These are phyloP conservation scores for Petrolisthes cinctipes DNA, from an alignment of 2,888 invertebrate species.

Conservation along the genomic window DNA sequence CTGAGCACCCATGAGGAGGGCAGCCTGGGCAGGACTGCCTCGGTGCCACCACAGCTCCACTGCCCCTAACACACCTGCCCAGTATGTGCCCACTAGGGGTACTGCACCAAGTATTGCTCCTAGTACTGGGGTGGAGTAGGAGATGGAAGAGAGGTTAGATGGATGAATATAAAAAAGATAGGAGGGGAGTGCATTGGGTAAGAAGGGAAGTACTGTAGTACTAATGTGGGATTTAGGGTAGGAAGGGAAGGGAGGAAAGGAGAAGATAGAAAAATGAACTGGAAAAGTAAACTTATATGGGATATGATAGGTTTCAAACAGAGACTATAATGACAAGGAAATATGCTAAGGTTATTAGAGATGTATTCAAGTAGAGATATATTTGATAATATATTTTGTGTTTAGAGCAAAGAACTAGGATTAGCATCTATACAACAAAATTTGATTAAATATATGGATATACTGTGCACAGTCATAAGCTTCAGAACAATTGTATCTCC, in stretches of 20 bases:
- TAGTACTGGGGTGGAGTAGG: slow-evolving; percentile 75
- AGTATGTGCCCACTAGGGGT: slow-evolving; percentile 90
- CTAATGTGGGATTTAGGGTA: background rate
- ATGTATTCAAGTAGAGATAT: too few relatives aligned
- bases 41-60: slow-evolving; percentile 95
- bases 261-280: background rate
- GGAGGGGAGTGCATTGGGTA: background rate
- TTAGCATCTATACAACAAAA: too few relatives aligned
- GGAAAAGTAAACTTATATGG: too few relatives aligned
- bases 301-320: too few relatives aligned
- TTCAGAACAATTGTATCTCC: too few relatives aligned
- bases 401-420: too few relatives aligned
- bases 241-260: background rate
- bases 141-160: background rate
- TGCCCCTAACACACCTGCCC: slow-evolving; percentile 94
- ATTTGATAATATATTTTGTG: too few relatives aligned
- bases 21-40: slow-evolving; percentile 84
- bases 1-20: slow-evolving; percentile 84
- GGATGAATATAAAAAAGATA: background rate
- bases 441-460: too few relatives aligned
- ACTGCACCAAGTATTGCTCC: slow-evolving; percentile 95
- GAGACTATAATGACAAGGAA: too few relatives aligned
- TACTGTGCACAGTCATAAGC: too few relatives aligned
- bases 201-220: background rate
- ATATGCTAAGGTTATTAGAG: too few relatives aligned